Conservation (phyloP, 2,113 vertebrate species). For the Nerophis ophidion region DNA sequence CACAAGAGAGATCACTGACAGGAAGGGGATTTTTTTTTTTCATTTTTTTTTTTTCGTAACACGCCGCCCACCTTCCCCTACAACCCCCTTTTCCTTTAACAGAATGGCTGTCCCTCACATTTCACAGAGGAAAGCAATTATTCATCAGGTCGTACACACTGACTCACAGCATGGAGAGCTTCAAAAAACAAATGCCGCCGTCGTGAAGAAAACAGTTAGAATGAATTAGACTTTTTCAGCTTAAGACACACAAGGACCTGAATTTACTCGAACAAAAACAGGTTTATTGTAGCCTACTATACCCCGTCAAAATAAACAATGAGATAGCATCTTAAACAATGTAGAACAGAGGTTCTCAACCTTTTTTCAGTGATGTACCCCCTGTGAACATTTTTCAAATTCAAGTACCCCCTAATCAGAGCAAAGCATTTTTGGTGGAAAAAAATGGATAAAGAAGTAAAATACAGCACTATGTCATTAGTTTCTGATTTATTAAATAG, state of each 20-base stretch:
- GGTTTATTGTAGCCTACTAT: too few species aligned
- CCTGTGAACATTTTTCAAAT: too few species aligned
- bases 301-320: too few species aligned
- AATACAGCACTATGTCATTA: too few species aligned
- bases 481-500: too few species aligned
- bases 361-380: too few species aligned
- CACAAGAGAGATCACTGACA: slow-evolving; percentile 60
- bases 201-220: slow-evolving; percentile 19
- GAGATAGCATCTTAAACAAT: too few species aligned
- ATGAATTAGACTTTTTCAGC: slow-evolving; percentile 13
- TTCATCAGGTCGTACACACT: slow-evolving; percentile 40
- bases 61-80: background rate
- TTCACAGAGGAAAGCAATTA: slow-evolving; percentile 60
- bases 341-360: too few species aligned
- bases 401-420: too few species aligned
- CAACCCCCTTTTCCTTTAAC: slow-evolving; percentile 46
- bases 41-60: background rate
- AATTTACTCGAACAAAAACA: too few species aligned
- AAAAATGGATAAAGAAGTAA: too few species aligned
- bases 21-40: slow-evolving; percentile 55
- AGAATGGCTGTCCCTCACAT: slow-evolving; percentile 59
- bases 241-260: background rate
- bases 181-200: slow-evolving; percentile 3
- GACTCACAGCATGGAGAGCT: slow-evolving; percentile 33
- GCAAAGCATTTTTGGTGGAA: too few species aligned